Evolutionary conservation across 1,140 invertebrate species (phyloP).

Genomic region (Drosophila kohkoa): DNA sequence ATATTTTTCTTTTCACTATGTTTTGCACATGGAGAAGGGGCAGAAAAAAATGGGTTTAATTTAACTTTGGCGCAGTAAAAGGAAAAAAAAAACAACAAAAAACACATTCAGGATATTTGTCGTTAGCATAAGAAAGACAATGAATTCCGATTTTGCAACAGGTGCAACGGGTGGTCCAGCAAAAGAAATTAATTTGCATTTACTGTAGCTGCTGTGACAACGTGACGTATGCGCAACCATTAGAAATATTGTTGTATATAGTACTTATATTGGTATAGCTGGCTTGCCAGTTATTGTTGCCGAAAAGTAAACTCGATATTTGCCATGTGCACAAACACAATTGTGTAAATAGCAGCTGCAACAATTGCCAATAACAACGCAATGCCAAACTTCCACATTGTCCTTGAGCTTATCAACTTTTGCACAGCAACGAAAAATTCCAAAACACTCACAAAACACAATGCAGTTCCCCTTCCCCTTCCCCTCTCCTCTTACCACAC

Average conservation of each 20-base stretch:
- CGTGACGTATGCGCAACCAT: constrained; percentile 28
- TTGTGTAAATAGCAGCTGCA: constrained; percentile 64
- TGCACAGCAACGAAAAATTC: constrained; percentile 61
- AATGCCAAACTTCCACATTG: constrained; percentile 69
- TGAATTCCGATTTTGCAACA: constrained; percentile 62
- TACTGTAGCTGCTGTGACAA: neutral
- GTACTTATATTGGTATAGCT: constrained; percentile 21
- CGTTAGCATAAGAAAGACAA: constrained; percentile 44
- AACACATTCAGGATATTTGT: constrained; percentile 14
- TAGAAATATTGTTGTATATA: neutral
- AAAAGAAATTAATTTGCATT: constrained; percentile 18
- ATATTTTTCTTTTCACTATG: constrained; percentile 28
- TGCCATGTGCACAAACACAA: constrained; percentile 72
- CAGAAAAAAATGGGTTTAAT: constrained; percentile 73
- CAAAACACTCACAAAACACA: constrained; percentile 47
- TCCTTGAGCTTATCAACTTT: constrained; percentile 79
- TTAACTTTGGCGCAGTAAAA: constrained; percentile 59
- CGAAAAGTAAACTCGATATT: constrained; percentile 70
- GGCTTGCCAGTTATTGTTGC: constrained; percentile 35
- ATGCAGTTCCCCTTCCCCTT: constrained; percentile 11
- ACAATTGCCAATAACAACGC: constrained; percentile 28
- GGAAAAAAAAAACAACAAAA: constrained; percentile 9
- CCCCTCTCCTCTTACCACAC: neutral
- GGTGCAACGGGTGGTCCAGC: constrained; percentile 41
- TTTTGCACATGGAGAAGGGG: constrained; percentile 15